Conservation (phyloP, 2,888 invertebrate species). For the Mechanitis messenoides region DNA sequence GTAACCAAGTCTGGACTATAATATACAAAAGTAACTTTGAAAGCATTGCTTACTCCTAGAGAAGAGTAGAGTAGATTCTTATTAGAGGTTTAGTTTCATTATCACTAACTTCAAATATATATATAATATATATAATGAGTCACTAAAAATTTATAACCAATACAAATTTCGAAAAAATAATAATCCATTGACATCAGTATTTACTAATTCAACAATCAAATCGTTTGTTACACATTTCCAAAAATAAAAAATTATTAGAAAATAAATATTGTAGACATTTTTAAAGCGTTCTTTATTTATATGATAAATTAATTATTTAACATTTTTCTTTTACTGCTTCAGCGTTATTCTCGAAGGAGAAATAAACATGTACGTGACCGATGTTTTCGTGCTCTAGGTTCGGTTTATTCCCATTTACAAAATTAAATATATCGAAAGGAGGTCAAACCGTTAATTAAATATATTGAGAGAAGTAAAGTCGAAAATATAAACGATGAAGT, state of each 20-base stretch:
- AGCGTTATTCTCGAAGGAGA: conserved; percentile 1
- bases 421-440: conserved; percentile 4
- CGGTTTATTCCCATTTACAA: conserved; percentile 6
- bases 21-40: conserved; percentile 35
- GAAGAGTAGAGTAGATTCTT: too few relatives aligned
- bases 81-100: too few relatives aligned
- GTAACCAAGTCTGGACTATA: conserved; percentile 47
- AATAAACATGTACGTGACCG: conserved; percentile 5
- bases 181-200: too few relatives aligned
- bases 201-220: too few relatives aligned
- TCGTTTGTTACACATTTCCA: too few relatives aligned
- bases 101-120: too few relatives aligned
- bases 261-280: too few relatives aligned
- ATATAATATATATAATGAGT: too few relatives aligned
- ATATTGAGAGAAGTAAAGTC: background rate
- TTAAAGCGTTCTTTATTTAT: background rate
- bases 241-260: too few relatives aligned
- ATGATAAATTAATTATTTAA: conserved; percentile 3
- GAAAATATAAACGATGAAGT: background rate
- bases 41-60: background rate
- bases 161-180: too few relatives aligned
- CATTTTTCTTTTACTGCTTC: conserved; percentile 2
- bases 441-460: conserved; percentile 3
- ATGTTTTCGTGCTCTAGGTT: conserved; percentile 5
- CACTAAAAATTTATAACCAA: too few relatives aligned